These are phyloP conservation scores for Ictalurus punctatus DNA, from an alignment of 2,113 vertebrate species.

Conservation along the genomic window DNA sequence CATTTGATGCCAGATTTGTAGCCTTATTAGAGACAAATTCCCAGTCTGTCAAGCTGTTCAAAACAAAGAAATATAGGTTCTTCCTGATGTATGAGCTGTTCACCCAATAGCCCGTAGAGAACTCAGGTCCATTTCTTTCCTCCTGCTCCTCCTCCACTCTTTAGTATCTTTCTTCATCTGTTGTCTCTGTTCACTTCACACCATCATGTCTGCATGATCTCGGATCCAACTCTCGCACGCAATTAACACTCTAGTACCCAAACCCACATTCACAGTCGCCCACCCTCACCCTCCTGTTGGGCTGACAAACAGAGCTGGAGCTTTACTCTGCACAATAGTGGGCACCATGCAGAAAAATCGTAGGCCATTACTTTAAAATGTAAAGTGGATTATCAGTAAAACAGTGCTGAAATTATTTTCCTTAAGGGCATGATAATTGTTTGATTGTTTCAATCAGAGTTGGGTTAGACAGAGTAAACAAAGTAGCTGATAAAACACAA, in stretches of 20 bases:
- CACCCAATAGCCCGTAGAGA: neutral
- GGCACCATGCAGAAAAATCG: slow-evolving; percentile 62
- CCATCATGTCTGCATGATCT: slow-evolving; percentile 49
- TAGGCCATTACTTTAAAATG: slow-evolving; percentile 64
- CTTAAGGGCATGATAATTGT: neutral
- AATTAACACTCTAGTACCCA: slow-evolving; percentile 71
- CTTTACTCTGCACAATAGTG: slow-evolving; percentile 60
- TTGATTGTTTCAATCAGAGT: neutral
- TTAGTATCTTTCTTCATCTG: slow-evolving; percentile 35
- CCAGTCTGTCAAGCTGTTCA: neutral
- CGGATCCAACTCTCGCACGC: slow-evolving; percentile 69
- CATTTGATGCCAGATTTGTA: neutral
- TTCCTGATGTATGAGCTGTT: neutral
- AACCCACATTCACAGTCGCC: slow-evolving; percentile 37
- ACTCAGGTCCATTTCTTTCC: neutral
- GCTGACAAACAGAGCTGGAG: slow-evolving; percentile 53
- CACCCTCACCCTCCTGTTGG: slow-evolving; percentile 59
- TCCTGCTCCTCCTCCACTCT: slow-evolving; percentile 22
- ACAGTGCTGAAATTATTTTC: neutral
- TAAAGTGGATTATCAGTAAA: slow-evolving; percentile 61
- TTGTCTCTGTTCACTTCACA: slow-evolving; percentile 60
- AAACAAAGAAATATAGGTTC: neutral
- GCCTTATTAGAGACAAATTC: neutral
- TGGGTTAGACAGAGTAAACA: neutral
- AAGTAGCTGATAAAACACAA: neutral